Evolutionary conservation across 2,888 invertebrate species (phyloP).

Genomic region (Sinelater perroti): DNA sequence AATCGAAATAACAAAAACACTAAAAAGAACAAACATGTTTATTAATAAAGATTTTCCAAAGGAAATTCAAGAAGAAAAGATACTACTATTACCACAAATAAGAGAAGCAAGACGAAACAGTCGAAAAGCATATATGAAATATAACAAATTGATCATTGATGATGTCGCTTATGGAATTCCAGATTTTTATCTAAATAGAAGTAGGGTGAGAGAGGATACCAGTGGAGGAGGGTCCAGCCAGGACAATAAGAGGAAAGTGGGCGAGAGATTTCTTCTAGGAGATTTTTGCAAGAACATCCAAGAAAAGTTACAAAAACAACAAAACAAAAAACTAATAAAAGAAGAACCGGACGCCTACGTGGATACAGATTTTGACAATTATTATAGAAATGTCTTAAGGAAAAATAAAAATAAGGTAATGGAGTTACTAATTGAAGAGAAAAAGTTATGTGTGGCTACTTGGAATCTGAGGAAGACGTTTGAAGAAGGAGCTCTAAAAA

Average conservation of each 20-base stretch:
- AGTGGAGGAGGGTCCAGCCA: neutral
- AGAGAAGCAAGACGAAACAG: slow-evolving; percentile 2
- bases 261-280: neutral
- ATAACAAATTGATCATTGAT: slow-evolving; percentile 3
- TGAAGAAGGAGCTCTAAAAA: slow-evolving; percentile 2
- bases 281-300: neutral
- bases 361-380: neutral
- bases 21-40: slow-evolving; percentile 1
- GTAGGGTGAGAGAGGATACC: neutral
- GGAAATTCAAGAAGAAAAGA: slow-evolving; percentile 6
- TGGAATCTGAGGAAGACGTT: neutral
- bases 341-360: neutral
- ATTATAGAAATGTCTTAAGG: neutral
- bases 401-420: neutral
- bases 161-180: neutral
- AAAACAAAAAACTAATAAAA: neutral
- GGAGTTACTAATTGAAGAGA: neutral
- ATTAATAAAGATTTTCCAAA: slow-evolving; percentile 1
- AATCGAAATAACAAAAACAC: slow-evolving; percentile 1
- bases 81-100: neutral
- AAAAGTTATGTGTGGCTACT: neutral
- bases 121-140: neutral
- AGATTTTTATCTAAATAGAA: neutral
- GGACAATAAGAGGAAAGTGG: neutral
- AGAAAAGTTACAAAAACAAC: neutral